Evolutionary conservation across 2,113 vertebrate genomes (phyloP), one percentile per base, ranked within the genome.

Genomic region (Sphyrna mokarran): DNA sequence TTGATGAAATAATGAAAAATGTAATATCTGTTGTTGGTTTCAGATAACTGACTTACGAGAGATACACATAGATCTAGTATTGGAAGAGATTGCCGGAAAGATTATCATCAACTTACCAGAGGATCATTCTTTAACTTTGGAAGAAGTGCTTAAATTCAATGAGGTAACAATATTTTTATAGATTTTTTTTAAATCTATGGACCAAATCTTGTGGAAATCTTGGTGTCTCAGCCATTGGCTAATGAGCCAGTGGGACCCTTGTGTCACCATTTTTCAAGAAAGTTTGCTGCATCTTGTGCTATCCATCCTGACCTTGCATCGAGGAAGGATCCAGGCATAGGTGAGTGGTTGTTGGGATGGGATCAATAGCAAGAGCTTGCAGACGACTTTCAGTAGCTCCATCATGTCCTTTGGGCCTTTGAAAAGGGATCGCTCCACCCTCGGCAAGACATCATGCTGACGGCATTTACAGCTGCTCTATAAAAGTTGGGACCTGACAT

Each of bases 71-170:
- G 97, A 98, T 70, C 96, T 96, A 40, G 96, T 98, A 95, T 96
- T 99, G 78, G 96, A 97, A 96, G 98, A 98, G 83, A 98, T 98
- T 96, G 97, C 98, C 95, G 96, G 96, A 95, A 98, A 97, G 0
- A 86, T 98, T 95, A 96, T 99, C 95, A 96, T 98, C 96, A 96
- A 97, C 66, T 97, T 98, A 78, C 97, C 98, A 2, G 97, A 96
- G 83, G 96, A 96, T 29, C 95, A 95, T 33, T 85, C 97, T 16
- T 96, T 96, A 7, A 96, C 96, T 96, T 95, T 98, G 66, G 97
- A 98, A 89, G 96, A 97, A 68, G 97, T 99, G 90, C 95, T 98
- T 95, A 23, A 96, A 0, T 58, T 94, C 83, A 98, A 98, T 96
- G 97, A 98, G 98, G 98, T 98, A 96, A 96, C 63, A 78, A 40